Conservation (phyloP, 2,888 invertebrate species). For the Erebia palarica region DNA sequence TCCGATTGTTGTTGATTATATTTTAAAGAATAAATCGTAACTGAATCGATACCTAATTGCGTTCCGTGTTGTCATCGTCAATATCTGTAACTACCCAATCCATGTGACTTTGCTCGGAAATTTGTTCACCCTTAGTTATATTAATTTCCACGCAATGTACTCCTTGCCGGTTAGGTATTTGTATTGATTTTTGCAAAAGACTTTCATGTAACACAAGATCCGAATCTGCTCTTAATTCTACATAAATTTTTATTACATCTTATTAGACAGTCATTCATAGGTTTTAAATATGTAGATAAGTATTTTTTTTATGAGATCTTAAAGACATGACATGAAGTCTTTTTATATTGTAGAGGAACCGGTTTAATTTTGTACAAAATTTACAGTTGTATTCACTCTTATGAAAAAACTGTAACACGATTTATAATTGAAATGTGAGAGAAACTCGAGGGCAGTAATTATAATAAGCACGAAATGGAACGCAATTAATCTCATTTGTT, state of each 20-base stretch:
- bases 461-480: slow-evolving; percentile 52
- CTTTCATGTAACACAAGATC: no score
- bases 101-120: slow-evolving; percentile 23
- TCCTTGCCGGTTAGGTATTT: no score
- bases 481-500: slow-evolving; percentile 70
- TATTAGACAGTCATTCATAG: no score
- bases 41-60: slow-evolving; percentile 69
- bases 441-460: slow-evolving; percentile 58
- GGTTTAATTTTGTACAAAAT: slow-evolving; percentile 33
- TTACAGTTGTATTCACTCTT: slow-evolving; percentile 29
- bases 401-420: slow-evolving; percentile 38
- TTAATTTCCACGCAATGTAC: background rate
- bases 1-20: slow-evolving; percentile 73
- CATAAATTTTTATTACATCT: no score
- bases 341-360: slow-evolving; percentile 38
- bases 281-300: no score
- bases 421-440: slow-evolving; percentile 43
- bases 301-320: no score
- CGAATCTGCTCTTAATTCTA: no score
- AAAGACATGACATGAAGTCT: no score
- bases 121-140: slow-evolving; percentile 7
- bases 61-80: slow-evolving; percentile 45
- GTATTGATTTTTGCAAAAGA: no score
- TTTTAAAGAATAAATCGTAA: slow-evolving; percentile 62
- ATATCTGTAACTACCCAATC: background rate